Conservation (phyloP, 2,797 vertebrate genomes). For the Chelmon rostratus region DNA sequence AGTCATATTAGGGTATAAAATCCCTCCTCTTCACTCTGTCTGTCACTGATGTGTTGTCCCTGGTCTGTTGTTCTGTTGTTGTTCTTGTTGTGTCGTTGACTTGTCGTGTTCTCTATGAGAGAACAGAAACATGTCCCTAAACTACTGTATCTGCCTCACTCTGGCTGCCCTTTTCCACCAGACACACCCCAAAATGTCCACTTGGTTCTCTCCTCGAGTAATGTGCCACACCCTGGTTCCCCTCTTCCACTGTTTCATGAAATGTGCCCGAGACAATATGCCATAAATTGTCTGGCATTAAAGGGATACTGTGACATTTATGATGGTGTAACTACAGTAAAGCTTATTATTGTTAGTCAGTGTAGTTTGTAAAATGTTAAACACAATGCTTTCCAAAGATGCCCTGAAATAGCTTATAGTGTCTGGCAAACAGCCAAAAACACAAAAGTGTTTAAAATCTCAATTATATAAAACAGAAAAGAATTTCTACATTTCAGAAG, state of each 20-base stretch:
- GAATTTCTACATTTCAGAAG: background rate
- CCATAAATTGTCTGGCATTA: slow-evolving; percentile 10
- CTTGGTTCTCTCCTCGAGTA: slow-evolving; percentile 10
- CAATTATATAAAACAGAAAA: background rate
- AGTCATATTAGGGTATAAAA: slow-evolving; percentile 57
- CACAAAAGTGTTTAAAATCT: background rate
- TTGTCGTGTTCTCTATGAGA: slow-evolving; percentile 59
- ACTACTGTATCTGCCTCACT: slow-evolving; percentile 25
- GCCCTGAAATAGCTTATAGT: background rate
- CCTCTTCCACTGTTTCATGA: slow-evolving; percentile 9
- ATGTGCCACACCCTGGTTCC: background rate
- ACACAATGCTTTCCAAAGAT: background rate
- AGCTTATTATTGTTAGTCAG: background rate
- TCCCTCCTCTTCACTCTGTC: slow-evolving; percentile 52
- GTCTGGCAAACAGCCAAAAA: background rate
- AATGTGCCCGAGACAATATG: background rate
- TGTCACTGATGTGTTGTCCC: slow-evolving; percentile 64
- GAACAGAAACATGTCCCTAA: slow-evolving; percentile 47
- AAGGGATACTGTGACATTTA: background rate
- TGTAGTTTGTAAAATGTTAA: background rate
- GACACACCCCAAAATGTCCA: slow-evolving; percentile 14
- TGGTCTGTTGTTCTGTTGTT: slow-evolving; percentile 68
- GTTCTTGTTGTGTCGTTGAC: slow-evolving; percentile 67
- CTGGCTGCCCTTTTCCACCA: background rate
- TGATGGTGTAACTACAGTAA: background rate